These are phyloP conservation scores for Aspidapion aeneum DNA, from an alignment of 2,888 invertebrate genomes.

Conservation along the genomic window DNA sequence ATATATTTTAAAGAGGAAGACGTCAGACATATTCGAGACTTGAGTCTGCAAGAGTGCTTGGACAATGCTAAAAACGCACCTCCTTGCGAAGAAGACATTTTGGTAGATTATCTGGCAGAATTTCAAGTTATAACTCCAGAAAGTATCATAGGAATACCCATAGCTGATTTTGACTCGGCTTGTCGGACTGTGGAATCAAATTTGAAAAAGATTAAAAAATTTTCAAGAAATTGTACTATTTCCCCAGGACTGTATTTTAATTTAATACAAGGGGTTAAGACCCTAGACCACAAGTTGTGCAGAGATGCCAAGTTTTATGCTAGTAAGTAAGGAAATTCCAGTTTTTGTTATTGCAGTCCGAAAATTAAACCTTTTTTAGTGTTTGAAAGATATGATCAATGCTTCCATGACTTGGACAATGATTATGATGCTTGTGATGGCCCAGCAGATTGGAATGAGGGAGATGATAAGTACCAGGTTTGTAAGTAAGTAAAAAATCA, in stretches of 20 bases:
- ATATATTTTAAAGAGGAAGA: conserved; percentile 22
- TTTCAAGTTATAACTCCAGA: conserved; percentile 54
- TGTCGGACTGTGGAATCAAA: conserved; percentile 44
- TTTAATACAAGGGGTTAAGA: conserved; percentile 47
- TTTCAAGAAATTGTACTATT: conserved; percentile 45
- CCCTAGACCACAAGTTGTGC: conserved; percentile 48
- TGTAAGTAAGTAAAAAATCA: conserved; percentile 44
- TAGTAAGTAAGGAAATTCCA: conserved; percentile 21
- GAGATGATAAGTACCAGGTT: conserved; percentile 42
- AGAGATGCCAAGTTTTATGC: conserved; percentile 29
- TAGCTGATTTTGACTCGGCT: conserved; percentile 42
- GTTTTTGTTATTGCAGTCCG: no score
- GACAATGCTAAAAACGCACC: conserved; percentile 2
- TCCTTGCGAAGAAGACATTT: conserved; percentile 44
- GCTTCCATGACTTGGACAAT: conserved; percentile 46
- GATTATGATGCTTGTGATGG: conserved; percentile 54
- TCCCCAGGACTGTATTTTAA: conserved; percentile 50
- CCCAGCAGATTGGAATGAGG: conserved; percentile 55
- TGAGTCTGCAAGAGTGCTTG: not conserved
- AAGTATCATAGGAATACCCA: conserved; percentile 49
- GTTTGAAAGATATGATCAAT: conserved; percentile 33
- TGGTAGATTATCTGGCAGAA: conserved; percentile 51
- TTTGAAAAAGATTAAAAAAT: conserved; percentile 44
- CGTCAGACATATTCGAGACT: conserved; percentile 18
- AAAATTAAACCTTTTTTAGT: conserved; percentile 31